phyloP scores from a whole-genome alignment of 2,113 vertebrate species.

The Varanus komodoensis region DNA sequence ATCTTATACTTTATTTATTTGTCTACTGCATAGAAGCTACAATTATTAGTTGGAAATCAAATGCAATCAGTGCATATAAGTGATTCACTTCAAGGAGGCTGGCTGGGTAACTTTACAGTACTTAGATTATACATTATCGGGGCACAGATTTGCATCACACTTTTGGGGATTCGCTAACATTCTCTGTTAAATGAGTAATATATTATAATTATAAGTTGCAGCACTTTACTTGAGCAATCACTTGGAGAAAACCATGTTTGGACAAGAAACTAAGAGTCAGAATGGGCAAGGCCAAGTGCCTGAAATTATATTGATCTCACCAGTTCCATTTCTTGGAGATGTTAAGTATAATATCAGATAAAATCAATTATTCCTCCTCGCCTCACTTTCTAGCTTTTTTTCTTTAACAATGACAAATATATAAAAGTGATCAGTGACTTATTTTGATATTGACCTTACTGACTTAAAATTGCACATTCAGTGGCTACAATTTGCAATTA shows the following conservation, averaged over 20 bases:
- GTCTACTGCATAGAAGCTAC: not conserved
- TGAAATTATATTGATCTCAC: not conserved
- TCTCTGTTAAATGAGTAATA: conserved; percentile 34
- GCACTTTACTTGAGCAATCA: conserved; percentile 28
- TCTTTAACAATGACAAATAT: not conserved
- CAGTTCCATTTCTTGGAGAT: conserved; percentile 12
- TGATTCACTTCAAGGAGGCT: not conserved
- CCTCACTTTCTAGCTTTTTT: not conserved
- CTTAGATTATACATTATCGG: not conserved
- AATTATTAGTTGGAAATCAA: not conserved
- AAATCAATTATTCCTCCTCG: conserved; percentile 9
- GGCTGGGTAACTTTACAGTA: not conserved
- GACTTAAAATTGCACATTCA: not conserved
- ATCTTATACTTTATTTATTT: not conserved
- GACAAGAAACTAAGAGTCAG: conserved; percentile 31
- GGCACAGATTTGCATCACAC: conserved; percentile 17
- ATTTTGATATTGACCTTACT: not conserved
- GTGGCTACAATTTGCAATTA: not conserved
- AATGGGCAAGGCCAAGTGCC: conserved; percentile 11
- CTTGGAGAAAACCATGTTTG: conserved; percentile 18
- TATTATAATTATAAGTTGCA: conserved; percentile 38
- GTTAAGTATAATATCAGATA: not conserved
- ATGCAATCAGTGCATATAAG: not conserved
- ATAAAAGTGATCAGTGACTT: not conserved
- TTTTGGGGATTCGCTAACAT: conserved; percentile 39